phyloP scores from a whole-genome alignment of 2,113 vertebrate genomes.

The Pyxicephalus adspersus region DNA sequence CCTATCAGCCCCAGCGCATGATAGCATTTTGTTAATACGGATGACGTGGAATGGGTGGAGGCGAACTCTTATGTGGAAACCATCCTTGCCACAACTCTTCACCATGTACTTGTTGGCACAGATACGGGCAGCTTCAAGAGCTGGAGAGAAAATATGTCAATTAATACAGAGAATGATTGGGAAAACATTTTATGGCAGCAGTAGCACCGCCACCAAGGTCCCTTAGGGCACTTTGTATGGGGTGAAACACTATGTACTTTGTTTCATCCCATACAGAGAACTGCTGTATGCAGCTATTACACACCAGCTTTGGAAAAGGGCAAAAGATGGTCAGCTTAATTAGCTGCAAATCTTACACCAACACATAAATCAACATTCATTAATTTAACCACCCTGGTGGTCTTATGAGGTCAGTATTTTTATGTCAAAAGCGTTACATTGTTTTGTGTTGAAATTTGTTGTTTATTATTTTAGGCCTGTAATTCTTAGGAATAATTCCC shows the following conservation, averaged over 20 bases:
- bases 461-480: too few relatives aligned
- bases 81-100: conserved; percentile 94
- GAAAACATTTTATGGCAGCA: neutral
- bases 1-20: conserved; percentile 91
- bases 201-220: conserved; percentile 68
- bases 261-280: conserved; percentile 78
- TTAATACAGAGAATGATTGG: neutral
- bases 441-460: too few relatives aligned
- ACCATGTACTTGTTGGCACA: conserved; percentile 83
- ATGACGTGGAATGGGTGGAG: conserved; percentile 95
- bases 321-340: conserved; percentile 77
- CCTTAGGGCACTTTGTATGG: conserved; percentile 73
- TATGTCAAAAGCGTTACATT: too few relatives aligned
- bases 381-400: too few relatives aligned
- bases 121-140: conserved; percentile 90
- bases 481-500: too few relatives aligned
- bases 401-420: too few relatives aligned
- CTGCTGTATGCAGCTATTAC: conserved; percentile 77
- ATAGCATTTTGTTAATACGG: conserved; percentile 96
- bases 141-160: conserved; percentile 64
- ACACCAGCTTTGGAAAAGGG: conserved; percentile 70
- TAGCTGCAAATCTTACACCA: conserved; percentile 68
- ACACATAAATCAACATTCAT: neutral
- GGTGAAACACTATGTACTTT: too few relatives aligned
- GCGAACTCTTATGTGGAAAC: conserved; percentile 91